phyloP scores from a whole-genome alignment of 2,797 vertebrate species.

The Paedocypris micromegethes region DNA sequence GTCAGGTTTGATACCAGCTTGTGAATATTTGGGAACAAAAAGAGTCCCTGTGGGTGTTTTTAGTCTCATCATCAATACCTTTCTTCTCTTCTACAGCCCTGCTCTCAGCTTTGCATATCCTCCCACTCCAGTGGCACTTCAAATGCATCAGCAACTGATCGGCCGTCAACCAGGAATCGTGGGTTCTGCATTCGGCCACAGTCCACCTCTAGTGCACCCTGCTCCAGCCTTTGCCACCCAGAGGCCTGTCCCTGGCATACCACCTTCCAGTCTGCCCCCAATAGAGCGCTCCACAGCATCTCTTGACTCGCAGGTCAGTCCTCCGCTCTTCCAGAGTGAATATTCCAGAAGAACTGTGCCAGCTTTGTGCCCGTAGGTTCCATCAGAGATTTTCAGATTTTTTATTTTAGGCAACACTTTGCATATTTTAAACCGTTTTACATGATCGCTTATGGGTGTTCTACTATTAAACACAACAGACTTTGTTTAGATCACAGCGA shows the following conservation, averaged over 20 bases:
- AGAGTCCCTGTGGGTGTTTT: too few species aligned
- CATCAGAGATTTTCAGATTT: not conserved
- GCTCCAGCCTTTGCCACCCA: conserved; percentile 89
- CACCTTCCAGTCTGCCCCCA: conserved; percentile 78
- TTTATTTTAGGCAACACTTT: conserved; percentile 1
- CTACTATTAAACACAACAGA: conserved; percentile 12
- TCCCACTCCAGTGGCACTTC: conserved; percentile 88
- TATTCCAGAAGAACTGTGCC: too few species aligned
- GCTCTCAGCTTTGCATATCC: conserved; percentile 92
- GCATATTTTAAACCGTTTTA: conserved; percentile 9
- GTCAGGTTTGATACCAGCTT: too few species aligned
- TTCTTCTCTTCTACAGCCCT: conserved; percentile 66
- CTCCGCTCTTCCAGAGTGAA: not conserved
- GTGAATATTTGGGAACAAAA: too few species aligned
- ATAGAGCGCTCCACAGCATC: conserved; percentile 81
- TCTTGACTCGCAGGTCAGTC: conserved; percentile 89
- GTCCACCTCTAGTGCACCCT: conserved; percentile 91
- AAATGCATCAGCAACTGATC: conserved; percentile 93
- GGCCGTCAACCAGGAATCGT: conserved; percentile 86
- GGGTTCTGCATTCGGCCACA: conserved; percentile 93
- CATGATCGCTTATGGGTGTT: conserved; percentile 25
- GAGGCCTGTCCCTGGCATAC: conserved; percentile 86
- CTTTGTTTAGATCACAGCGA: conserved; percentile 18
- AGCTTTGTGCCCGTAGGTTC: too few species aligned
- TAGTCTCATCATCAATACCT: not conserved